Percentiles rank a stretch among this genome's conserved stretches.
Conservation (phyloP, 2,113 vertebrate species). For the Ariopsis seemanni region DNA sequence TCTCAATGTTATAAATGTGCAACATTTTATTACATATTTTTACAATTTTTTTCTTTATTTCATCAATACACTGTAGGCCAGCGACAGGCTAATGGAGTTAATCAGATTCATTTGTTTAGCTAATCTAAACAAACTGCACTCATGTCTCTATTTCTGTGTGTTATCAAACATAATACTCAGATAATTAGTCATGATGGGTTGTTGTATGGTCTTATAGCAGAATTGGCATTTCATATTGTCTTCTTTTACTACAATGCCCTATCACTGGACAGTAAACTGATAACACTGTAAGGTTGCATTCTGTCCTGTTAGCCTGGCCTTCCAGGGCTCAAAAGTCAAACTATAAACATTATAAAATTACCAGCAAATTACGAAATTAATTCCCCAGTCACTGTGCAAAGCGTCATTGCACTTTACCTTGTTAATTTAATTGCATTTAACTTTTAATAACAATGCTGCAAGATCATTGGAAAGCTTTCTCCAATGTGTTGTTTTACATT, state of each 20-base stretch:
- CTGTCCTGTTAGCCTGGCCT: neutral
- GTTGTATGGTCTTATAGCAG: neutral
- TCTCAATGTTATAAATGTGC: neutral
- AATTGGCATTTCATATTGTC: neutral
- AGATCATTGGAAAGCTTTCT: neutral
- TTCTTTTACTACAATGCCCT: neutral
- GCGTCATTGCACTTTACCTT: neutral
- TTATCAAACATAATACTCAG: neutral
- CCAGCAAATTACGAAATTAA: neutral
- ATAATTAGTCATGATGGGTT: neutral
- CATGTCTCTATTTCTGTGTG: neutral
- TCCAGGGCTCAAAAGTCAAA: neutral
- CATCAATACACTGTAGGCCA: neutral
- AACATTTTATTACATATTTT: neutral
- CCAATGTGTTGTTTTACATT: slow-evolving; percentile 3
- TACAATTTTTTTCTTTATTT: neutral
- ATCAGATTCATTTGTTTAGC: neutral
- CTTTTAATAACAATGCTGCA: neutral
- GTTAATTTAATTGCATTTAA: neutral
- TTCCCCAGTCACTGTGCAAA: neutral
- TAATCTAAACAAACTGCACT: neutral
- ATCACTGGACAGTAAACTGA: neutral
- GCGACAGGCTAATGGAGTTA: neutral
- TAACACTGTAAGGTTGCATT: neutral
- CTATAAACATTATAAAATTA: neutral